These are phyloP conservation scores for Tipula helvola DNA, from an alignment of 2,888 invertebrate genomes.

Conservation along the genomic window DNA sequence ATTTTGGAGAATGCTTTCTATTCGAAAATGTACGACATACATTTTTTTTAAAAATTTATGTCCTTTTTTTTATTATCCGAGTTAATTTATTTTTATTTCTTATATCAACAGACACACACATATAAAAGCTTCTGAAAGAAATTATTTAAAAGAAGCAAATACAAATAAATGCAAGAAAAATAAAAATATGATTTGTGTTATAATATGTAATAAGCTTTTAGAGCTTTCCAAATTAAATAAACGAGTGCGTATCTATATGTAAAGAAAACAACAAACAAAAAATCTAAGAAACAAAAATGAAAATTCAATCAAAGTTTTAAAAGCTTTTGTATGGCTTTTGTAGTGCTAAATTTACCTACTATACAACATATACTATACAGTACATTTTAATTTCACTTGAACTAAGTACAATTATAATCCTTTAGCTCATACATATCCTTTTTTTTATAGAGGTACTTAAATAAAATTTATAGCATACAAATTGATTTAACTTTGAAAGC, in stretches of 20 bases:
- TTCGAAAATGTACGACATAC: not conserved
- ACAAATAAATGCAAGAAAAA: not conserved
- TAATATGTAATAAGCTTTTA: not conserved
- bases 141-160: not conserved
- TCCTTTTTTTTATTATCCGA: not conserved
- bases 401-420: not conserved
- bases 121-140: not conserved
- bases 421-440: not conserved
- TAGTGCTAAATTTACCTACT: not conserved
- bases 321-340: not conserved
- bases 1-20: not conserved
- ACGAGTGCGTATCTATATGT: not conserved
- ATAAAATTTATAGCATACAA: not conserved
- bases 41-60: not conserved
- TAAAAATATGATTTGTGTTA: not conserved
- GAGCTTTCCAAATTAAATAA: not conserved
- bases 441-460: not conserved
- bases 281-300: not conserved
- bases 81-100: not conserved
- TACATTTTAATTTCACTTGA: not conserved
- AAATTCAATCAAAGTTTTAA: not conserved
- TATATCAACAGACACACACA: not conserved
- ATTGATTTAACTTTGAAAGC: not conserved
- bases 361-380: no score
- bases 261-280: not conserved